Evolutionary conservation across 2,888 invertebrate species (phyloP).

Genomic region (Tanytarsus gracilentus): DNA sequence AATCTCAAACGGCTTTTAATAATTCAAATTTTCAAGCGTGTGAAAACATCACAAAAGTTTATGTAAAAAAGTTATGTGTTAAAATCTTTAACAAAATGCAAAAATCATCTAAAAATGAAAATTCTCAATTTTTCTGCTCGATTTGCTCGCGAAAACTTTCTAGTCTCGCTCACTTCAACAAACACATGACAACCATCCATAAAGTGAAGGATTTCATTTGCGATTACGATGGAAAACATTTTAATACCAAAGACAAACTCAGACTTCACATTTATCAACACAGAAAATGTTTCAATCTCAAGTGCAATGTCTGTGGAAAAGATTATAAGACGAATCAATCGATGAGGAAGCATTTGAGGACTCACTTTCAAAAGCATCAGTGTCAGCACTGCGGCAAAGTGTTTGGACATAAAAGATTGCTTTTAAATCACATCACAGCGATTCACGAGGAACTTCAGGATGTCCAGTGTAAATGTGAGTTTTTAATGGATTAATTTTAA

Average conservation of each 20-base stretch:
- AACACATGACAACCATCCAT: neutral
- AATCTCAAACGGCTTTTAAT: no score
- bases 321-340: constrained; percentile 20
- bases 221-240: constrained; percentile 13
- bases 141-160: neutral
- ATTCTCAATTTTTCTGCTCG: neutral
- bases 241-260: constrained; percentile 20
- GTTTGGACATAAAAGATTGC: neutral
- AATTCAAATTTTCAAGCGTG: no score
- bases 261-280: constrained; percentile 18
- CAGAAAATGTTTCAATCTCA: neutral
- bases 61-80: no score
- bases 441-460: constrained; percentile 1
- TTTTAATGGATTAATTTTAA: neutral
- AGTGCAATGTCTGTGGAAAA: neutral
- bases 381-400: constrained; percentile 7
- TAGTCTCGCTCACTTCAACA: neutral
- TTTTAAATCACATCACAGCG: constrained; percentile 6
- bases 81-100: neutral
- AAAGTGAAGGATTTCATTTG: constrained; percentile 4
- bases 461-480: constrained; percentile 17
- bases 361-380: constrained; percentile 22
- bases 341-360: constrained; percentile 24
- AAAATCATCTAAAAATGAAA: neutral
- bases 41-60: no score